Evolutionary conservation across 2,888 invertebrate species (phyloP), one percentile per base, ranked within the genome.

Genomic region (Geophilus truncorum): DNA sequence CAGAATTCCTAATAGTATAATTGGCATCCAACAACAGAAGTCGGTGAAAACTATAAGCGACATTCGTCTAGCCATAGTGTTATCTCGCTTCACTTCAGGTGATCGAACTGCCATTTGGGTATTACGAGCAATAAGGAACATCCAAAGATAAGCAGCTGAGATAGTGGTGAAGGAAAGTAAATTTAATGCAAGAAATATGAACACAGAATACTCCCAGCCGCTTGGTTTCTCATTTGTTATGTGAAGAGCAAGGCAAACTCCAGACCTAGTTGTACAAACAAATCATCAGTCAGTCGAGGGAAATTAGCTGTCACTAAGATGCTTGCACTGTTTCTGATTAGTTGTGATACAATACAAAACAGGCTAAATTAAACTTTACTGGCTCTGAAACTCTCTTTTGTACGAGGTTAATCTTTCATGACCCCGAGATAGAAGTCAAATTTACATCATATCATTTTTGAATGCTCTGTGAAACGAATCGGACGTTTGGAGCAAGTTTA

Each of bases 201-300:
- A 88, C 23, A 89, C 89, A 0, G 89, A 89, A 84, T 89, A 89
- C 84, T 89, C 88, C 89, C 89, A 89, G 10, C 89, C 89, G 78
- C 85, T 86, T 0, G 88, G 89, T 82, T 87, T 87, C 51, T 88
- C 87, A 9, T 87, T 86, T 5, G 89, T 89, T 78, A 89, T 89
- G 84, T 89, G 89, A 28, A 89, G 85, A 1, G 89, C 89, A 57
- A 89, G 85, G 82, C 89, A 89, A 6, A 89, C 89, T 0, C 89
- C 89, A 0, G 89, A 89, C 34, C 80, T 80, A 57, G 86, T 45
- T n/a, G 45, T 51, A 51, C 18, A 51, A 51, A 51, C 51, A 51
- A 51, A 21, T 51, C 51, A 21, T 51, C 51, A 51, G 51, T 51
- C 18, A 51, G 21, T 51, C 4, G 51, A 18, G 5, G 18, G 18